Percentiles rank a stretch among this genome's conserved stretches.
phyloP scores from a whole-genome alignment of 2,888 invertebrate species.

The Esperia sulphurella region DNA sequence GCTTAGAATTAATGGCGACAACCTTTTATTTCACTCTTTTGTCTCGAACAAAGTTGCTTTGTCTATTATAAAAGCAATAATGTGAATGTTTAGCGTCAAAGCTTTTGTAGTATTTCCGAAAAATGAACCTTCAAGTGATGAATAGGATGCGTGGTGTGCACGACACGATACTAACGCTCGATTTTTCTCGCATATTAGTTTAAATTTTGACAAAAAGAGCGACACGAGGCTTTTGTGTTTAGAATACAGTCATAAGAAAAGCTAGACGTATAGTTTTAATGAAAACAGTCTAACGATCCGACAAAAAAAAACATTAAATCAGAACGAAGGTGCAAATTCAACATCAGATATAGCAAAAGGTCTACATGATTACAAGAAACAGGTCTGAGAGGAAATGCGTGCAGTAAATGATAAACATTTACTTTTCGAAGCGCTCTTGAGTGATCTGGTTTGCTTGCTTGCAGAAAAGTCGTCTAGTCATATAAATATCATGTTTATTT shows the following conservation, averaged over 20 bases:
- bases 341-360: slow-evolving; percentile 29
- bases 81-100: slow-evolving; percentile 74
- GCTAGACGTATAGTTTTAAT: background rate
- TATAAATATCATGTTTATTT: background rate
- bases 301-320: background rate
- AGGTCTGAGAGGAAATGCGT: slow-evolving; percentile 56
- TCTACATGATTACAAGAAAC: slow-evolving; percentile 24
- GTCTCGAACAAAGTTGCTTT: slow-evolving; percentile 69
- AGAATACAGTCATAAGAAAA: background rate
- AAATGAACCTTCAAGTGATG: slow-evolving; percentile 50
- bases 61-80: slow-evolving; percentile 72
- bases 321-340: slow-evolving; percentile 25
- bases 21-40: slow-evolving; percentile 67
- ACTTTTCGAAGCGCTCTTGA: slow-evolving; percentile 40
- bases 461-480: background rate
- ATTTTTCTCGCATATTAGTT: slow-evolving; percentile 65
- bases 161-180: slow-evolving; percentile 56
- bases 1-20: slow-evolving; percentile 72
- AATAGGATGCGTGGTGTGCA: slow-evolving; percentile 68
- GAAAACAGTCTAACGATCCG: background rate
- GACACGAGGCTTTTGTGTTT: slow-evolving; percentile 16
- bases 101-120: slow-evolving; percentile 64
- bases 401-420: slow-evolving; percentile 63
- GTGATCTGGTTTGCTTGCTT: slow-evolving; percentile 21
- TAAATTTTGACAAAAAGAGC: slow-evolving; percentile 40